phyloP scores from a whole-genome alignment of 2,888 invertebrate genomes.

The Oscheius sp. region DNA sequence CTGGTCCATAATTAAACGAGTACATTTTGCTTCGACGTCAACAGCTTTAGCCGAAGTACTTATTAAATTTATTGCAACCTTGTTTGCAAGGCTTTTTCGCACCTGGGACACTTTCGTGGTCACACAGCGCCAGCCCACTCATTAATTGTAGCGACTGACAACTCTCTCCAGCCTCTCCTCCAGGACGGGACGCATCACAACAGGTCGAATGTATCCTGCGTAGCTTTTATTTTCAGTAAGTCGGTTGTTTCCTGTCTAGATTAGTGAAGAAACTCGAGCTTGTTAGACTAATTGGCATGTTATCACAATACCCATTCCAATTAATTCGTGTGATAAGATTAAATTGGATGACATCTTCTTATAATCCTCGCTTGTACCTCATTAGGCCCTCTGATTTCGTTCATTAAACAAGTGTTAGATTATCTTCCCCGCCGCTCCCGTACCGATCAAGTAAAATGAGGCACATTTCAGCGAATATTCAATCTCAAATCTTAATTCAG shows the following conservation, averaged over 20 bases:
- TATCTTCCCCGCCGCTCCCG: neutral
- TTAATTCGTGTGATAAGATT: constrained; percentile 14
- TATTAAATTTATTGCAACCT: neutral
- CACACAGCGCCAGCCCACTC: constrained; percentile 10
- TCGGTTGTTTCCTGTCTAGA: neutral
- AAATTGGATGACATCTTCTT: constrained; percentile 18
- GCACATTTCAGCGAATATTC: neutral
- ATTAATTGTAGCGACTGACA: constrained; percentile 29
- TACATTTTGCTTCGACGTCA: constrained; percentile 10
- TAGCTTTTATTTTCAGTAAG: too few relatives aligned
- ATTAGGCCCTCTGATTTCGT: constrained; percentile 9
- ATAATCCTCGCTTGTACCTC: constrained; percentile 18
- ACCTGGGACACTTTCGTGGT: neutral
- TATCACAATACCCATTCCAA: constrained; percentile 7
- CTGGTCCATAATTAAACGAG: constrained; percentile 24
- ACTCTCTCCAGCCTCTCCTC: constrained; percentile 8
- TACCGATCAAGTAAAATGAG: neutral
- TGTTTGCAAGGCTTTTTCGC: too few relatives aligned
- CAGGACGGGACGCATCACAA: neutral
- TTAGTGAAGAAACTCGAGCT: neutral
- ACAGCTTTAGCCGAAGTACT: constrained; percentile 8
- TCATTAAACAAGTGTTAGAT: neutral
- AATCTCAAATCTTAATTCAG: neutral
- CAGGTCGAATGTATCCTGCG: neutral
- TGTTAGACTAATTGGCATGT: neutral